phyloP scores from a whole-genome alignment of 1,140 invertebrate species.

The Drosophila eugracilis region DNA sequence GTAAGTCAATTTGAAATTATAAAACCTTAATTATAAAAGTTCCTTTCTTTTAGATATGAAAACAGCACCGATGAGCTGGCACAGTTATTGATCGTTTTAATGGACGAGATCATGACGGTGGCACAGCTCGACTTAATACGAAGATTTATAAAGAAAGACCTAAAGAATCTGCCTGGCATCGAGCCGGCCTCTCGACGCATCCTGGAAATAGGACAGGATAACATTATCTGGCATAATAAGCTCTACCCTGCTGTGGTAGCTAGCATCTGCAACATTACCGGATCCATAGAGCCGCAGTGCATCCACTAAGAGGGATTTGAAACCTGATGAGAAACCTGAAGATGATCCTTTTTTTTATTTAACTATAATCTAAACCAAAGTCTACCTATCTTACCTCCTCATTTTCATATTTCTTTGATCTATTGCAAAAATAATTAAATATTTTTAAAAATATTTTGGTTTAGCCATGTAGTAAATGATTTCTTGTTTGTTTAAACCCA shows the following conservation, averaged over 20 bases:
- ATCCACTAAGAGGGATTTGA: not conserved
- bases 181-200: conserved; percentile 1
- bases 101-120: not conserved
- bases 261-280: conserved; percentile 2
- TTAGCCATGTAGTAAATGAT: too few species aligned
- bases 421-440: too few species aligned
- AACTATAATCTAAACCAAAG: too few species aligned
- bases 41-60: not conserved
- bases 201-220: conserved; percentile 1
- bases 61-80: not conserved
- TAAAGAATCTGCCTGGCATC: not conserved
- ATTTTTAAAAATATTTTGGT: too few species aligned
- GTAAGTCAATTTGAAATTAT: not conserved
- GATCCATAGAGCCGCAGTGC: conserved; percentile 7
- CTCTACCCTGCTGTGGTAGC: not conserved
- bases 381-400: too few species aligned
- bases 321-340: too few species aligned
- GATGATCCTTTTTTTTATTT: too few species aligned
- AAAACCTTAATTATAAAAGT: not conserved
- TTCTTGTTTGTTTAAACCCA: too few species aligned
- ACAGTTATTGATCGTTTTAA: not conserved
- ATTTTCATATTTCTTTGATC: too few species aligned
- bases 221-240: conserved; percentile 3
- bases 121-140: not conserved
- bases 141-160: not conserved